Percentiles rank a stretch among this genome's conserved stretches.
phyloP scores from a whole-genome alignment of 2,113 vertebrate species.

The Smithornis capensis region DNA sequence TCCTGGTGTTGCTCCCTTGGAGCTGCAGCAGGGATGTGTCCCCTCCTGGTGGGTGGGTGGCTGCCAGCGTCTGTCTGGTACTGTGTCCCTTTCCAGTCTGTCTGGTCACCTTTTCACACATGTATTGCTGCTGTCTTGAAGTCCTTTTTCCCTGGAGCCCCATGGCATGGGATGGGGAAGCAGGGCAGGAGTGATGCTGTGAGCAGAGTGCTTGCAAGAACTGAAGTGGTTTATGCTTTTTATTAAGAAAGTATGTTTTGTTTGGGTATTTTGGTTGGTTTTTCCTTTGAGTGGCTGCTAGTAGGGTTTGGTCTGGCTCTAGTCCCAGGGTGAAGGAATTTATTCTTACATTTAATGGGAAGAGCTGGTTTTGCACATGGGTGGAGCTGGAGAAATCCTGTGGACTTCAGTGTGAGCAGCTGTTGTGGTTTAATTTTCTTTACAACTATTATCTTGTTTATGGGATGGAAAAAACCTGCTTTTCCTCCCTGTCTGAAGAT shows the following conservation, averaged over 20 bases:
- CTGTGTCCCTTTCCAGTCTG: neutral
- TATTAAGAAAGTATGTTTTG: neutral
- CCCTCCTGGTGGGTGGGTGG: neutral
- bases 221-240: slow-evolving; percentile 6
- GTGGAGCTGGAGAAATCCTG: neutral
- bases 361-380: neutral
- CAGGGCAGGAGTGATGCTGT: neutral
- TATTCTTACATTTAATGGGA: neutral
- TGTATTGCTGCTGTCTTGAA: slow-evolving; percentile 12
- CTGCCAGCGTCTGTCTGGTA: neutral
- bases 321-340: neutral
- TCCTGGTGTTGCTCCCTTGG: neutral
- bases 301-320: neutral
- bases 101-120: neutral
- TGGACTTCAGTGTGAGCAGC: neutral
- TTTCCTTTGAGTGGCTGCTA: neutral
- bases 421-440: slow-evolving; percentile 16
- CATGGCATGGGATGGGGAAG: neutral
- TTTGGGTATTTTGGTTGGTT: neutral
- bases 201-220: neutral
- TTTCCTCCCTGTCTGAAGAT: neutral
- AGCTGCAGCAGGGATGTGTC: neutral
- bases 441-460: neutral
- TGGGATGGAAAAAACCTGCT: neutral
- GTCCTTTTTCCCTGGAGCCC: neutral